Evolutionary conservation across 2,888 invertebrate genomes (phyloP).

Genomic region (Pachymerium ferrugineum): DNA sequence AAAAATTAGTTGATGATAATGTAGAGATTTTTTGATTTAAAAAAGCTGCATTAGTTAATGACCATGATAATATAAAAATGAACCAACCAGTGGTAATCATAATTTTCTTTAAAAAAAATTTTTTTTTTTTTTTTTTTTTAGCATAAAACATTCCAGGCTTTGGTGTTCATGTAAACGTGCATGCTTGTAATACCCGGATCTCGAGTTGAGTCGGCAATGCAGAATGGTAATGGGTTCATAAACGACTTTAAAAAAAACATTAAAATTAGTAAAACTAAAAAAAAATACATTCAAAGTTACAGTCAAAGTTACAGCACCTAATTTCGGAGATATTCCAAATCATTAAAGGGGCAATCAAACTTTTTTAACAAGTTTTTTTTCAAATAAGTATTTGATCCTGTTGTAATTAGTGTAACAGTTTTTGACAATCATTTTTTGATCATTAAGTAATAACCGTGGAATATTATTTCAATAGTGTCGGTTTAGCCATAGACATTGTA

Average conservation of each 20-base stretch:
- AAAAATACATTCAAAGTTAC: background rate
- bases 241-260: constrained; percentile 34
- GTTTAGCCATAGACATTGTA: too few relatives aligned
- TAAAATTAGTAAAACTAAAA: background rate
- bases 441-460: too few relatives aligned
- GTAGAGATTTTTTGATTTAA: too few relatives aligned
- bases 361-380: too few relatives aligned
- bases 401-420: too few relatives aligned
- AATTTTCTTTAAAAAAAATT: background rate
- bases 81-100: constrained; percentile 27
- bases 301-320: background rate
- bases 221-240: constrained; percentile 36
- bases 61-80: background rate
- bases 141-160: constrained; percentile 38
- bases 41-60: background rate
- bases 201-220: constrained; percentile 34
- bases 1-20: background rate
- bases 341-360: too few relatives aligned
- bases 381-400: too few relatives aligned
- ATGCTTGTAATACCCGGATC: constrained; percentile 36
- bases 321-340: too few relatives aligned
- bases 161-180: constrained; percentile 38
- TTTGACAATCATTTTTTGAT: too few relatives aligned
- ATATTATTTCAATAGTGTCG: too few relatives aligned
- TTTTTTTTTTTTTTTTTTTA: constrained; percentile 21